Conservation (phyloP, 2,888 invertebrate species). For the Lasioglossum calceatum region DNA sequence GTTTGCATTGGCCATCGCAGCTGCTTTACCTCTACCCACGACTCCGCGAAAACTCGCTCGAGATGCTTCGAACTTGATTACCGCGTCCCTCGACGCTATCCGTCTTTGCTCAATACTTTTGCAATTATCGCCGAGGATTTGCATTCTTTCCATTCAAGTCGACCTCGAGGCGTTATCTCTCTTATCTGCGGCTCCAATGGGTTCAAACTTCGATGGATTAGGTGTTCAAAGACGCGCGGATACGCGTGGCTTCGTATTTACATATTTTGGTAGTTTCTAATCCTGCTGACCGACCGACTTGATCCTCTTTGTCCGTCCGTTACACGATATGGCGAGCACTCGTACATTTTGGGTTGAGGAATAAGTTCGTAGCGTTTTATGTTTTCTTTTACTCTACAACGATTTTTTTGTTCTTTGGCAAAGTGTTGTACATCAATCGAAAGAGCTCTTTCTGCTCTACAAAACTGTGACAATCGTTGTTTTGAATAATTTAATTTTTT, state of each 20-base stretch:
- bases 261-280: background rate
- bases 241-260: background rate
- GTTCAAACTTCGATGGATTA: background rate
- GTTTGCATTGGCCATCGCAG: slow-evolving; percentile 51
- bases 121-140: background rate
- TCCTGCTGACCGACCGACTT: background rate
- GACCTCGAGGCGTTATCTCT: background rate
- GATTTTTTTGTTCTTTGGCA: too few relatives aligned
- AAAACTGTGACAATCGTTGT: too few relatives aligned
- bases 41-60: background rate
- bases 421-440: too few relatives aligned
- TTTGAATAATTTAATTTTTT: too few relatives aligned
- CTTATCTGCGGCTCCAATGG: background rate
- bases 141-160: background rate
- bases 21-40: slow-evolving; percentile 5
- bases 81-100: background rate
- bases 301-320: too few relatives aligned
- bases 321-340: too few relatives aligned
- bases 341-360: too few relatives aligned
- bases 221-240: background rate
- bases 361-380: too few relatives aligned
- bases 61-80: background rate
- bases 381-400: too few relatives aligned
- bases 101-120: background rate
- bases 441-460: too few relatives aligned